phyloP scores from a whole-genome alignment of 2,113 vertebrate species.

The Anoura caudifer region DNA sequence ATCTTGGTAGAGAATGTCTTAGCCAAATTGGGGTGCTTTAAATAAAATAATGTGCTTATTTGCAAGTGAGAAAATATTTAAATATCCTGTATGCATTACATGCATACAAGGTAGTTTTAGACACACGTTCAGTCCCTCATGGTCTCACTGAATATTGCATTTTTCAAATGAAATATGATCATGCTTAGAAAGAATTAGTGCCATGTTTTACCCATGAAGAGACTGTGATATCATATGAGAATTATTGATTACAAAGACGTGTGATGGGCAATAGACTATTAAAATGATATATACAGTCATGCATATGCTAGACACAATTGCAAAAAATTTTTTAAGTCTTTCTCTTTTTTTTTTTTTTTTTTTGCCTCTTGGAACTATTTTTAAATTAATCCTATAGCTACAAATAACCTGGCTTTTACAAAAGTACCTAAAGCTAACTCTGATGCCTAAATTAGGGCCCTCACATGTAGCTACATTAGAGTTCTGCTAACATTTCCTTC shows the following conservation, averaged over 20 bases:
- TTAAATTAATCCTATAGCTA: constrained; percentile 67
- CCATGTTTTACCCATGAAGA: not conserved
- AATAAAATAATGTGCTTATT: not conserved
- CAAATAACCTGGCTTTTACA: constrained; percentile 46
- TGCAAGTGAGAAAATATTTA: constrained; percentile 15
- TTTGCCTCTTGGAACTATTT: constrained; percentile 64
- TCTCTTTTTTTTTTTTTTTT: constrained; percentile 33
- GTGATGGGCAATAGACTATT: not conserved
- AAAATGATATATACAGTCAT: not conserved
- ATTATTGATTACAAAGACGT: not conserved
- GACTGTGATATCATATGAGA: not conserved
- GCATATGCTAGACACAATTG: not conserved
- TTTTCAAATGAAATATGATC: constrained; percentile 7
- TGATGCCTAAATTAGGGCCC: not conserved
- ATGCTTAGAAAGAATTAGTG: not conserved
- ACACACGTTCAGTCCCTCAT: not conserved
- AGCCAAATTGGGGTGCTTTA: not conserved
- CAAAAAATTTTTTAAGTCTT: constrained; percentile 43
- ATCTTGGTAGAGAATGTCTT: not conserved
- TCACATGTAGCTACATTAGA: not conserved
- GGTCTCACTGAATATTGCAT: not conserved
- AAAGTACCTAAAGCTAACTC: constrained; percentile 59
- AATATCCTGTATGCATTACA: not conserved
- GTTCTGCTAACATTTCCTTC: not conserved
- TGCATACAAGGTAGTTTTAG: constrained; percentile 1